A percentile compares a stretch with the other conserved stretches of the same genome.
phyloP scores from a whole-genome alignment of 2,113 vertebrate genomes.

The Ceuthmochares aereus region DNA sequence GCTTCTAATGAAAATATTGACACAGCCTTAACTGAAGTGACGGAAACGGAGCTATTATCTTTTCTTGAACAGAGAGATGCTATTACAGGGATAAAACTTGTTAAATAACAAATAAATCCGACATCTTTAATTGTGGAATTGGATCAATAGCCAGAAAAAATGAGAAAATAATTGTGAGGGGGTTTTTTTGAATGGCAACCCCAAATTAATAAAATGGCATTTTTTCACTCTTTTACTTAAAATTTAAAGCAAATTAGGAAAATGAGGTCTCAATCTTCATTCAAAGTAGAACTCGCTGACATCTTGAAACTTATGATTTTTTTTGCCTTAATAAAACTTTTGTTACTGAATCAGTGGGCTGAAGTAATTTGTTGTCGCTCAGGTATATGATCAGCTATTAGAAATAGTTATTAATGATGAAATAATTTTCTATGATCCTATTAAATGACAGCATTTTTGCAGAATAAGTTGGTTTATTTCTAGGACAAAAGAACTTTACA shows the following conservation, averaged over 20 bases:
- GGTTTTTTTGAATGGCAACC: background rate
- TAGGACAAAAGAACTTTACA: background rate
- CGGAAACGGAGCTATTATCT: slow-evolving; percentile 11
- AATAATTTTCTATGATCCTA: background rate
- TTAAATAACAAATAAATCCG: background rate
- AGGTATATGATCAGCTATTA: background rate
- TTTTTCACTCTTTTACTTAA: background rate
- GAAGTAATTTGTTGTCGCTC: background rate
- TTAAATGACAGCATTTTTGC: background rate
- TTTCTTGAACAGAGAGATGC: background rate
- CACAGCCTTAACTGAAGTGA: background rate
- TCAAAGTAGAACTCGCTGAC: background rate
- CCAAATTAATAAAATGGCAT: background rate
- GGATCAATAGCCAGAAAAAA: background rate
- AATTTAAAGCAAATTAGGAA: background rate
- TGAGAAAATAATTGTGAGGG: background rate
- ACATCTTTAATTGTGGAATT: background rate
- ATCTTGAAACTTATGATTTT: background rate
- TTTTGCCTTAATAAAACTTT: background rate
- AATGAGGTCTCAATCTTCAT: background rate
- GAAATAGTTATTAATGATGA: background rate
- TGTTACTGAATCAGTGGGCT: background rate
- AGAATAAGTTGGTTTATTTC: background rate
- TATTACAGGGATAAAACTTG: slow-evolving; percentile 12
- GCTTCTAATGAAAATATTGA: slow-evolving; percentile 66